Evolutionary conservation across 2,888 invertebrate species (phyloP), one percentile per base, ranked within the genome.

Genomic region (Melanotus villosus): DNA sequence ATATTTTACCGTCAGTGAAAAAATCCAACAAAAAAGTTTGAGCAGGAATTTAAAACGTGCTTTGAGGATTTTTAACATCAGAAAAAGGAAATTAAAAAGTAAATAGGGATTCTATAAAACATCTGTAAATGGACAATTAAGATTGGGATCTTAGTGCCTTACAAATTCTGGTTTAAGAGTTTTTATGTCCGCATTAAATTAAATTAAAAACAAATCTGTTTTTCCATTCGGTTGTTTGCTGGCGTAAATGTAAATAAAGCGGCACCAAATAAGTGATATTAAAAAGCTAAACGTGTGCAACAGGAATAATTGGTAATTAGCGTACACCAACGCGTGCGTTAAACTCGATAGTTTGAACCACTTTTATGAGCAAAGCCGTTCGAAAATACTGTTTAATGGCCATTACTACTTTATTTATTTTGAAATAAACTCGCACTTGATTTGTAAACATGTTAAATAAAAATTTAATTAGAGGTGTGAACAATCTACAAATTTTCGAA

Each of bases 251-350:
- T 16, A 41, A 41, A 41, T 41, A 41, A 41, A 41, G 6, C 5
- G 6, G 16, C 9, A 14, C 14, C 1, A 41, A 41, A 41, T 16
- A 41, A 41, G 18, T 9, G 16, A 16, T 34, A 12, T 14, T 3
- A 41, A 14, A 41, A 34, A 34, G 5, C 41, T 9, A 41, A 41
- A 14, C 41, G 16, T 41, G 16, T 14, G 14, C 18, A 41, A 41
- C 41, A 41, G 14, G 14, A 41, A 14, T 41, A 41, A 41, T 41
- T 41, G 41, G 12, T 41, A 41, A 41, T 41, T 41, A 41, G 41
- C 14, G 2, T 16, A 41, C 41, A 41, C 41, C 41, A 41, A 41
- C 41, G 41, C 41, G 16, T 41, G 14, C 6, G 36, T 12, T 38
- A 12, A n/a, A 14, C 41, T 18, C 14, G 9, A 41, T 41, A 41